Base-by-base conservation (phyloP, 2,113 vertebrate species). In the Oreochromis aureus region DNA sequence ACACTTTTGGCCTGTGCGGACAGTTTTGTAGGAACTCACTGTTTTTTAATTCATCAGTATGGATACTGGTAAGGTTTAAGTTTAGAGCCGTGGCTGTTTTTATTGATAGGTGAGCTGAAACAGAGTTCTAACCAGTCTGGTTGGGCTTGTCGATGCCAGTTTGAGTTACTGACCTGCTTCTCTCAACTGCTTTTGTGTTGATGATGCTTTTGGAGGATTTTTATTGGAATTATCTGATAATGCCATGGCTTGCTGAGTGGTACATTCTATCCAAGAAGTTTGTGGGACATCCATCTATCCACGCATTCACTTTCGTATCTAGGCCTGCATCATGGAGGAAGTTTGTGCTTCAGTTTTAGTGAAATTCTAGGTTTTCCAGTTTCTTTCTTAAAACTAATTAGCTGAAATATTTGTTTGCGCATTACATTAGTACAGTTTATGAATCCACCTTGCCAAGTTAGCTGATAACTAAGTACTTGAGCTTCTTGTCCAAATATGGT, bases 271-370 rank as follows among this genome's bases (percentile, higher is more conserved):
- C 27, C 44, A 51, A 32, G 10, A 51, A 1, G 15, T 48, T 19
- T 76, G 71, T 76, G 24, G 13, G 8, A 18, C 22, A 73, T 7
- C 41, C 44, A 76, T 76, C 41, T 27, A 46, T 18, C 9, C 15
- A 46, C 0, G 3, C 22, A 46, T 46, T 46, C 22, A 27, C 27
- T 73, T 44, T 44, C 0, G 1, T 71, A 24, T 71, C 39, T 3
- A 36, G 24, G 12, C 39, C 66, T 71, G 39, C n/a, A 44, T 71
- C 66, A 27, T 24, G 18, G 39, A 16, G 3, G 66, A 0, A 2
- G 22, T 73, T 30, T 73, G 41, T 46, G 39, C 13, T 46, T 46
- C 2, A 2, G 12, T 73, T 73, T 18, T 46, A 16, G 22, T 73
- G 41, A 46, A 27, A 71, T 71, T 71, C 39, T 71, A 41, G 44